Evolutionary conservation across 2,888 invertebrate species (phyloP), one percentile per base, ranked within the genome.

Genomic region (Agonum fuliginosum): DNA sequence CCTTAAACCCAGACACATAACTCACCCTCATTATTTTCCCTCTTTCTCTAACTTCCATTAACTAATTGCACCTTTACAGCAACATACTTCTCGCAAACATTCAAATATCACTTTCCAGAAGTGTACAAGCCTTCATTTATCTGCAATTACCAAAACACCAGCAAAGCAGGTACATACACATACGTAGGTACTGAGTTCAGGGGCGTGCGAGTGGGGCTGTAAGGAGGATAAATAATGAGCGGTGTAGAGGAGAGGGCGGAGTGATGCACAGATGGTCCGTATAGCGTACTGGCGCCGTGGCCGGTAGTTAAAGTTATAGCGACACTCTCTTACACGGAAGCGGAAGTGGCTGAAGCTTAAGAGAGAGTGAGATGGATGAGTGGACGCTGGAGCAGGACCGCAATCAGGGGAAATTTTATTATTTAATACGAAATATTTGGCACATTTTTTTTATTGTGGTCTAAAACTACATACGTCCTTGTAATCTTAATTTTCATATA

Each of bases 41-140:
- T 58, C 58, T 62, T 62, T 14, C 30, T 62, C 58, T 5, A 54
- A 54, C 54, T 54, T 62, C 58, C 58, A 62, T 62, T 62, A 30
- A 62, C 58, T 62, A 62, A 62, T 62, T 62, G 58, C 58, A 62
- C 30, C 58, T 34, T 62, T 30, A 62, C 30, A 62, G 30, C 30
- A 62, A 62, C 58, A 27, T 62, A 62, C 58, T 62, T 62, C 58
- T 30, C 27, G 19, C 30, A 62, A 12, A 62, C 58, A 62, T 62
- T 62, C 58, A 62, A 62, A 62, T 62, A 62, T 62, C 58, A 62
- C 58, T 62, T 62, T 62, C 58, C 58, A 27, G 17, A 14, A 30
- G 17, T 30, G 58, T 62, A 30, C 58, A 62, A 34, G 6, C 70
- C 30, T 70, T 70, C 70, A 70, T 70, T 70, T 70, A 27, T 70